These are phyloP conservation scores for Crocidura indochinensis DNA, from an alignment of 2,797 vertebrate species.

Conservation along the genomic window DNA sequence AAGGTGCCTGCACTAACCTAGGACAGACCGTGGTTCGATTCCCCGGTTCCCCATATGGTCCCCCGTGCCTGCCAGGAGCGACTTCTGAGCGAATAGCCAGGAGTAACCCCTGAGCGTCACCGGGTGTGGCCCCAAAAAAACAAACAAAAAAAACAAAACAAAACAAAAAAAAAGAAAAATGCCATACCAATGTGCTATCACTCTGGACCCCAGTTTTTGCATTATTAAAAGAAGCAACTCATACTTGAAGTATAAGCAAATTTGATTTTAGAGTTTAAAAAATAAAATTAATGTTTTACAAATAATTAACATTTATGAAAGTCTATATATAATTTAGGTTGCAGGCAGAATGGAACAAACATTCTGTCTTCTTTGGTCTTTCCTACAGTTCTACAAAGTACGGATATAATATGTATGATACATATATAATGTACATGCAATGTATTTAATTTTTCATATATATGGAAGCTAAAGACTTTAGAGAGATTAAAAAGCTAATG, in stretches of 20 bases:
- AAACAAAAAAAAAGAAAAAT: no score
- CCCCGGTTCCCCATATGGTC: no score
- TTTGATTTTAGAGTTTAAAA: neutral
- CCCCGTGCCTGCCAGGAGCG: no score
- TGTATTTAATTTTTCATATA: neutral
- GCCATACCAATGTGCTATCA: no score
- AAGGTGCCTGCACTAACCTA: no score
- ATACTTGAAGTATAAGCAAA: neutral
- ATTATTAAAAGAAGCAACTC: neutral
- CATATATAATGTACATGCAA: no score
- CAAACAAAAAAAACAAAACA: no score
- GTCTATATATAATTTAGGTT: neutral
- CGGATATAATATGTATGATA: no score
- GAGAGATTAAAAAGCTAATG: neutral
- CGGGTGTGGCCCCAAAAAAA: no score
- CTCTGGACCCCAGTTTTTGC: neutral
- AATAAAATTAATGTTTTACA: neutral
- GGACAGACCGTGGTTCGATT: no score
- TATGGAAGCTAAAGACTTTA: neutral
- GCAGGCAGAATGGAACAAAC: neutral
- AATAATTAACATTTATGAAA: neutral
- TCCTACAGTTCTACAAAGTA: neutral
- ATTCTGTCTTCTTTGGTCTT: neutral
- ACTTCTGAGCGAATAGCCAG: no score
- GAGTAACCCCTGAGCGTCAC: no score